Conservation (phyloP, 2,113 vertebrate species). For the Prionailurus bengalensis region DNA sequence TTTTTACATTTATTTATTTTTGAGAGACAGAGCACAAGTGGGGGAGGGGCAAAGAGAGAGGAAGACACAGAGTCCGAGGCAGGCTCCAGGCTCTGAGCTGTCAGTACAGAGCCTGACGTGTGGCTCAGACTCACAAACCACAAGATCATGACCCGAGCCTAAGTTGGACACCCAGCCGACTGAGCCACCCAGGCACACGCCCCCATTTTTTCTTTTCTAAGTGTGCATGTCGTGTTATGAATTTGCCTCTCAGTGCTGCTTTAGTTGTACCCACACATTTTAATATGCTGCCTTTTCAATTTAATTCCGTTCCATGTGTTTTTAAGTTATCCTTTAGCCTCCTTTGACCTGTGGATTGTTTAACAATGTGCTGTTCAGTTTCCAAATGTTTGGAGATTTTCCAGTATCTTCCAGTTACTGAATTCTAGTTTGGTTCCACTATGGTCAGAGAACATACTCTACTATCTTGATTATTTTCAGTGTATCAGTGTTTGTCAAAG, state of each 20-base stretch:
- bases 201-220: not conserved
- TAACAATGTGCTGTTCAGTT: not conserved
- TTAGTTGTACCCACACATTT: not conserved
- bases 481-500: not conserved
- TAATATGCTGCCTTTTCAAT: not conserved
- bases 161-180: no score
- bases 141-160: no score
- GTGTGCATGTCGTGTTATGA: rapidly evolving
- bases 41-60: no score
- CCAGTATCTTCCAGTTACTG: not conserved
- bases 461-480: not conserved
- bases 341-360: not conserved
- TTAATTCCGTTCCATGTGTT: not conserved
- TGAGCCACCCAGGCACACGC: no score
- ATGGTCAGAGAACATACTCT: not conserved
- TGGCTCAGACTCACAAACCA: no score
- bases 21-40: no score
- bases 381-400: not conserved
- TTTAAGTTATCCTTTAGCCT: not conserved
- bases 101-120: no score
- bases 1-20: no score
- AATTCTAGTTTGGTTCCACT: not conserved
- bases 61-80: no score
- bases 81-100: no score
- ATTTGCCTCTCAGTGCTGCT: not conserved